These are phyloP conservation scores for Hydriomena furcata DNA, from an alignment of 2,888 invertebrate species.

Conservation along the genomic window DNA sequence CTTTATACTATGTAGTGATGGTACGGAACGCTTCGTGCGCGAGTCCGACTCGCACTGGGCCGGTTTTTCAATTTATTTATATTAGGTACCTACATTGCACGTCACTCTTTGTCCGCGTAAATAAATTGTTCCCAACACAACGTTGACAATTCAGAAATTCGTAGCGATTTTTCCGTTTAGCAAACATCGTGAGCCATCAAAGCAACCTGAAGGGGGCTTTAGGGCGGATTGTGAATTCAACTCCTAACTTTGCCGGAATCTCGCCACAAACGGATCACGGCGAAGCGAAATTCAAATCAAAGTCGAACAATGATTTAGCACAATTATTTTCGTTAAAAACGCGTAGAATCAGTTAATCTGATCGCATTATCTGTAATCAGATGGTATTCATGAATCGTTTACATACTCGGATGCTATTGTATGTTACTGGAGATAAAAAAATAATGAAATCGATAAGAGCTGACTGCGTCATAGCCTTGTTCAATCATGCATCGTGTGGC, in stretches of 20 bases:
- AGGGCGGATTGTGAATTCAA: slow-evolving; percentile 39
- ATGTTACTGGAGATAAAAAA: slow-evolving; percentile 51
- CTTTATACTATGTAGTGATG: too few relatives aligned
- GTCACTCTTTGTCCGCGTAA: not conserved
- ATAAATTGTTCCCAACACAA: slow-evolving; percentile 9
- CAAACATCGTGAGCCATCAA: slow-evolving; percentile 41
- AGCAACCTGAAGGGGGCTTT: slow-evolving; percentile 38
- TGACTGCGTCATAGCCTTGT: slow-evolving; percentile 67
- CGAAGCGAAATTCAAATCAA: not conserved
- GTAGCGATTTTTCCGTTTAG: slow-evolving; percentile 39
- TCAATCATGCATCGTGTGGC: slow-evolving; percentile 62
- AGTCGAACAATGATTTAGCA: slow-evolving; percentile 1
- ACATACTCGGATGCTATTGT: slow-evolving; percentile 21
- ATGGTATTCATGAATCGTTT: slow-evolving; percentile 25
- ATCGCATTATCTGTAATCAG: slow-evolving; percentile 20
- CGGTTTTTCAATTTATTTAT: not conserved
- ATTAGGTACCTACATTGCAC: not conserved
- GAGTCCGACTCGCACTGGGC: too few relatives aligned
- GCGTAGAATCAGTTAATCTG: slow-evolving; percentile 20
- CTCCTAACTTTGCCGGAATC: slow-evolving; percentile 35
- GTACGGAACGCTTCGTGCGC: too few relatives aligned
- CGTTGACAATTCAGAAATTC: slow-evolving; percentile 36
- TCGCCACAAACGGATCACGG: slow-evolving; percentile 26
- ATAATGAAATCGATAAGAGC: slow-evolving; percentile 74
- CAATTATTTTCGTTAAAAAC: slow-evolving; percentile 9